These are phyloP conservation scores for Alectura lathami DNA, from an alignment of 2,113 vertebrate species.

Conservation along the genomic window DNA sequence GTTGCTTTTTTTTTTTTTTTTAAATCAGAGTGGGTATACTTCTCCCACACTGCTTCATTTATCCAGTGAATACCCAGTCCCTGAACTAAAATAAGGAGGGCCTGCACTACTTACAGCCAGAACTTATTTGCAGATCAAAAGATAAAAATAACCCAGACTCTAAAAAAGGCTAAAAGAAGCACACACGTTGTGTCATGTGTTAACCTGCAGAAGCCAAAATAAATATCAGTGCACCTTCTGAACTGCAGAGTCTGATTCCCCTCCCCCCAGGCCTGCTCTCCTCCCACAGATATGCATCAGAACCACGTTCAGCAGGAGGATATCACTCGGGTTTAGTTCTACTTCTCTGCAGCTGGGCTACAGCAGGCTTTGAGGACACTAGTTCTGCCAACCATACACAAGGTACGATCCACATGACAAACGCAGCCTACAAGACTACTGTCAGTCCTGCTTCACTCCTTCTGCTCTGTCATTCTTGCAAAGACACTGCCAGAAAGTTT, in stretches of 20 bases:
- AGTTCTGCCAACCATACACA: not conserved
- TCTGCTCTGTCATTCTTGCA: not conserved
- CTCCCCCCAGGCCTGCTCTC: not conserved
- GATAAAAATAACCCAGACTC: constrained; percentile 1
- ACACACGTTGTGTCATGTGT: not conserved
- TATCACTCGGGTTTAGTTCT: not conserved
- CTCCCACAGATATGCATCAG: not conserved
- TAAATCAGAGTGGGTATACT: not conserved
- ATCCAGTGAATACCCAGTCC: not conserved
- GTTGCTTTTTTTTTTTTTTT: not conserved
- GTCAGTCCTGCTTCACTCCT: not conserved
- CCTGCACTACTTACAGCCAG: not conserved
- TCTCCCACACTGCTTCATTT: not conserved
- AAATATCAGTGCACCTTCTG: not conserved
- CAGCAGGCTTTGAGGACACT: not conserved
- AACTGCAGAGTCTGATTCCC: not conserved
- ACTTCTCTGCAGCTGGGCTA: not conserved
- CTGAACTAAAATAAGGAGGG: not conserved
- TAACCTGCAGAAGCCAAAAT: not conserved
- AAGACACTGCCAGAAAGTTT: not conserved
- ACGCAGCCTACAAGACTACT: not conserved
- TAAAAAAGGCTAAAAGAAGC: not conserved
- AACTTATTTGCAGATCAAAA: not conserved
- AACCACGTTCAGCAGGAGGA: not conserved
- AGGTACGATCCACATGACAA: not conserved